Base-by-base conservation (phyloP, 2,113 vertebrate genomes). In the Vulpes ferrilata region DNA sequence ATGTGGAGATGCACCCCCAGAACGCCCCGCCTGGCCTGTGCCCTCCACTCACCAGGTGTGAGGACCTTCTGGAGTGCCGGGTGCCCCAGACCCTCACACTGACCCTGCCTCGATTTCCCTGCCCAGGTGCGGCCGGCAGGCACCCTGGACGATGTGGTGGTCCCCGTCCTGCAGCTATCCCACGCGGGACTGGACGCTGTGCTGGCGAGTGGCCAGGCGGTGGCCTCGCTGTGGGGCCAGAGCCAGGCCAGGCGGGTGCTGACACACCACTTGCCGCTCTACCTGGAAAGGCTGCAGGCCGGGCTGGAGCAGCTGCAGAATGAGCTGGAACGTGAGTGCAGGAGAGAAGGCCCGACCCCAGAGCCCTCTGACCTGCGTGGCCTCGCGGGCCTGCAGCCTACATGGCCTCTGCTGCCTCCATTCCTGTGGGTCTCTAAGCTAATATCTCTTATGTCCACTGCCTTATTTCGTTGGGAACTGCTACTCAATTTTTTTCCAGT, bases 281-380 rank as follows among this genome's bases (percentile, higher is more conserved):
- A 98, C 51, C 98, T 99, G 76, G 62, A 82, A 17, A 98, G 98
- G 94, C 97, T 99, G 94, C 99, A 98, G 82, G 98, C 92, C 0
- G 22, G 96, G 16, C 98, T 99, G 22, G 98, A 98, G 82, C 99
- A 99, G 96, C 98, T 99, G 88, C 98, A 98, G 87, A 98, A 98
- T 10, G 99, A 99, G 88, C 98, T 99, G 81, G 99, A 98, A 97
- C 98, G 99, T 99, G 98, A 99, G 99, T 48, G 38, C 0, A 7
- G 11, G 48, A 7, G 78, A 0, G 2, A 2, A 15, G 64, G 48
- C 3, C 5, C 1, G 0, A n/a, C 17, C 5, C 6, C 22, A 16
- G 67, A 19, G 27, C 32, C 67, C 32, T 51, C 43, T 43, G 38
- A 43, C 51, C 38, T 17, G 5, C 23, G 69, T 5, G 35, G 3